phyloP scores from a whole-genome alignment of 2,113 vertebrate genomes.

The Anarrhichthys ocellatus region DNA sequence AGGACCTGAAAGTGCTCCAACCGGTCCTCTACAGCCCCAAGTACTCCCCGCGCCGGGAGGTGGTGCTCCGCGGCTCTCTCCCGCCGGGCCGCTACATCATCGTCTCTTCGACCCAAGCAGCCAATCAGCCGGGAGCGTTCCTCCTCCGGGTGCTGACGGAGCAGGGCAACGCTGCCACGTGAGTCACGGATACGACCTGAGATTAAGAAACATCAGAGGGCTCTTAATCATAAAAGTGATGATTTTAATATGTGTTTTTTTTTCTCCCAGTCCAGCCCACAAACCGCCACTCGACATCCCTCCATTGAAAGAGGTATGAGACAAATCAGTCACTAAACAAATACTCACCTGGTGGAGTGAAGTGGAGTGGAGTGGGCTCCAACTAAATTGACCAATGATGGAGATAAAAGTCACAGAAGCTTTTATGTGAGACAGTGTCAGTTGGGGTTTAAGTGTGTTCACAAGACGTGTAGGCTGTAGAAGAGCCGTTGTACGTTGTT shows the following conservation, averaged over 20 bases:
- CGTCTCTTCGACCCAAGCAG: constrained; percentile 69
- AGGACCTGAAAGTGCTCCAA: constrained; percentile 35
- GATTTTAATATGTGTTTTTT: constrained; percentile 4
- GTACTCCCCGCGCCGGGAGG: constrained; percentile 68
- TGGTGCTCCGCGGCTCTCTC: constrained; percentile 74
- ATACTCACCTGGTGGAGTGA: neutral
- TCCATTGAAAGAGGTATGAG: constrained; percentile 49
- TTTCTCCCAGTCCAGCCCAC: constrained; percentile 58
- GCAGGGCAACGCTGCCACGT: constrained; percentile 74
- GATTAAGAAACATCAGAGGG: neutral
- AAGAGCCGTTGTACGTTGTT: neutral
- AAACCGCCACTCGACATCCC: constrained; percentile 25
- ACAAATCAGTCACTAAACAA: neutral
- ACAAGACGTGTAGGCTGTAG: neutral
- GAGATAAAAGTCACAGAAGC: neutral
- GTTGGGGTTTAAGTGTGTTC: constrained; percentile 72
- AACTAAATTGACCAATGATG: neutral
- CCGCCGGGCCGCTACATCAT: constrained; percentile 82
- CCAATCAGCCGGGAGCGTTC: constrained; percentile 78
- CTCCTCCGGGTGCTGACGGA: constrained; percentile 82
- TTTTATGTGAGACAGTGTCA: constrained; percentile 59
- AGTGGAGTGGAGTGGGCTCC: neutral
- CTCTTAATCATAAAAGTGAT: neutral
- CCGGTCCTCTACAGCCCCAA: constrained; percentile 49
- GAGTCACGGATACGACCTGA: constrained; percentile 32